These are phyloP conservation scores for Eumacrocentrus americanus DNA, from an alignment of 2,888 invertebrate genomes.

Conservation along the genomic window DNA sequence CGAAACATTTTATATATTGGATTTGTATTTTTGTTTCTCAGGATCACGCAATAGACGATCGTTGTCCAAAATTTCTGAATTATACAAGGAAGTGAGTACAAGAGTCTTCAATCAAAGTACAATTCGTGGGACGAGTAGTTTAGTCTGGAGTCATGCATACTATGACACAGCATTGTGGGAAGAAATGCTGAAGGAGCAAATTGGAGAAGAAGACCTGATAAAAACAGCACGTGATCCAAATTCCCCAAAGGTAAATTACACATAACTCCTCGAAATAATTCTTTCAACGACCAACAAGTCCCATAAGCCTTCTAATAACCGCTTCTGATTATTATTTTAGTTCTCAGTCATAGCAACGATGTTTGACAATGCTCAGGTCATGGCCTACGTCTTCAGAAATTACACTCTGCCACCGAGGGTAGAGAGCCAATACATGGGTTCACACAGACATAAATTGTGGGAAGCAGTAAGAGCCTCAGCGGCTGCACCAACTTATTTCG, in stretches of 20 bases:
- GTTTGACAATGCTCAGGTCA: conserved; percentile 74
- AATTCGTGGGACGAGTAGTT: conserved; percentile 73
- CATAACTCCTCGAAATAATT: too few relatives aligned
- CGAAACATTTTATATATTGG: conserved; percentile 6
- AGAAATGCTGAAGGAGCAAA: conserved; percentile 71
- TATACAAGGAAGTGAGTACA: conserved; percentile 68
- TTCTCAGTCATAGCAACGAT: conserved; percentile 80
- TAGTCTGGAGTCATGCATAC: conserved; percentile 87
- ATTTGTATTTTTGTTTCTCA: conserved; percentile 39
- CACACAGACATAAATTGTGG: conserved; percentile 75
- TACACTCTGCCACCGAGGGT: conserved; percentile 76
- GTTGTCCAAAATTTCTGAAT: conserved; percentile 67
- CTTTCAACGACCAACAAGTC: too few relatives aligned
- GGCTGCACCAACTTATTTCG: conserved; percentile 91
- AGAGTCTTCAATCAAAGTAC: conserved; percentile 73
- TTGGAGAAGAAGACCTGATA: conserved; percentile 70
- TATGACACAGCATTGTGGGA: conserved; percentile 89
- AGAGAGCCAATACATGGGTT: conserved; percentile 75
- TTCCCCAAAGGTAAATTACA: conserved; percentile 69
- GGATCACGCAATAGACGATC: conserved; percentile 66
- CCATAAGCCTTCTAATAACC: too few relatives aligned
- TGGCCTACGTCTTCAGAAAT: conserved; percentile 84
- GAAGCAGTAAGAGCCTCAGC: conserved; percentile 87
- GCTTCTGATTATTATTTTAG: too few relatives aligned
- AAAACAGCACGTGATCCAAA: conserved; percentile 65